These are phyloP conservation scores for Ostrea denselamellosa DNA, from an alignment of 1,140 invertebrate genomes.

Conservation along the genomic window DNA sequence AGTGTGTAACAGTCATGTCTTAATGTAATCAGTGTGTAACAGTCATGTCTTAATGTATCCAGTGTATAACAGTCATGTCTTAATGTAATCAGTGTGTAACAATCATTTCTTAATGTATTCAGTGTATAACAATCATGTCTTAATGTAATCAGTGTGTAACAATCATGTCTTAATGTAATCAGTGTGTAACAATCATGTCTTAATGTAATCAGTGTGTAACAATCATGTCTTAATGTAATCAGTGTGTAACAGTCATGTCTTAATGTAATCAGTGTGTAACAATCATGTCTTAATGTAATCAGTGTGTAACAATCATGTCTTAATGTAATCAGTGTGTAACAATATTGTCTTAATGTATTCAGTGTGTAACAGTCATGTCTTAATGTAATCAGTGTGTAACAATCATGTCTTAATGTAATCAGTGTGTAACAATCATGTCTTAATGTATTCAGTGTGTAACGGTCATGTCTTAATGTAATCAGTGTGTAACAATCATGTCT, in stretches of 20 bases:
- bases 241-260: conserved; percentile 71
- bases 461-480: not conserved
- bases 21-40: not conserved
- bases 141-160: not conserved
- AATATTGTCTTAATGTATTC: not conserved
- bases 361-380: conserved; percentile 71
- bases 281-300: not conserved
- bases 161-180: not conserved
- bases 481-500: too few species aligned
- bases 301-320: too few species aligned
- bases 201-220: not conserved
- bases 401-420: not conserved
- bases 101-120: not conserved
- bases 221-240: not conserved
- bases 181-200: too few species aligned
- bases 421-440: too few species aligned
- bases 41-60: not conserved
- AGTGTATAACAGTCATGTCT: conserved; percentile 71
- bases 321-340: not conserved
- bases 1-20: conserved; percentile 71
- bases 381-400: not conserved
- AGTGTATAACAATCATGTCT: too few species aligned
- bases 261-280: not conserved
- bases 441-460: not conserved
- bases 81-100: not conserved